phyloP scores from a whole-genome alignment of 30 jellyfish, hydroid and myxozoan species.

The Phacellophora camtschatica region DNA sequence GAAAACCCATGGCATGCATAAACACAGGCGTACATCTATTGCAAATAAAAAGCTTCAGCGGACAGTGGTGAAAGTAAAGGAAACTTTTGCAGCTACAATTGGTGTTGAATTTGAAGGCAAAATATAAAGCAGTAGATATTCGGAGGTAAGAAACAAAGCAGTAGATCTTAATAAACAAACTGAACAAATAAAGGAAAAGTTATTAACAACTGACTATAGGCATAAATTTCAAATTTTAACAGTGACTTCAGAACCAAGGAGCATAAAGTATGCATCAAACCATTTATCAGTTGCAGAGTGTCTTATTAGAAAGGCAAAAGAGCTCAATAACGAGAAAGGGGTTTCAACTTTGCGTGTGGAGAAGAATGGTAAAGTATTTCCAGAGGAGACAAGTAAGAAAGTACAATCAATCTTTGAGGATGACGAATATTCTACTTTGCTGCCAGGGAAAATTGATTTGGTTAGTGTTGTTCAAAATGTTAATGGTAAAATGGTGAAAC shows the following conservation, averaged over 20 bases:
- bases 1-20: neutral
- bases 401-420: neutral
- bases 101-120: neutral
- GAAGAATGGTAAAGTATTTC: neutral
- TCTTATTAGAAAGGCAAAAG: neutral
- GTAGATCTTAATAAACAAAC: neutral
- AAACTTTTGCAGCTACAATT: neutral
- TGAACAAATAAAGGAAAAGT: neutral
- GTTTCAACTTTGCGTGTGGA: neutral
- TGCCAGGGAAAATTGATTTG: neutral
- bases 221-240: neutral
- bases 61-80: neutral
- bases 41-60: neutral
- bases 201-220: neutral
- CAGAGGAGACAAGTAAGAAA: neutral
- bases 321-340: neutral
- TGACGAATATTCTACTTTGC: neutral
- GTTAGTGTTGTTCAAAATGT: too few relatives aligned
- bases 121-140: too few relatives aligned
- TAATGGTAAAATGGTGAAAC: too few relatives aligned
- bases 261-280: neutral
- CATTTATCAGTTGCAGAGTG: neutral
- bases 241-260: neutral
- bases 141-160: neutral
- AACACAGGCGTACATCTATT: neutral